Conservation (phyloP, 2,113 vertebrate genomes). For the Heloderma charlesbogerti region DNA sequence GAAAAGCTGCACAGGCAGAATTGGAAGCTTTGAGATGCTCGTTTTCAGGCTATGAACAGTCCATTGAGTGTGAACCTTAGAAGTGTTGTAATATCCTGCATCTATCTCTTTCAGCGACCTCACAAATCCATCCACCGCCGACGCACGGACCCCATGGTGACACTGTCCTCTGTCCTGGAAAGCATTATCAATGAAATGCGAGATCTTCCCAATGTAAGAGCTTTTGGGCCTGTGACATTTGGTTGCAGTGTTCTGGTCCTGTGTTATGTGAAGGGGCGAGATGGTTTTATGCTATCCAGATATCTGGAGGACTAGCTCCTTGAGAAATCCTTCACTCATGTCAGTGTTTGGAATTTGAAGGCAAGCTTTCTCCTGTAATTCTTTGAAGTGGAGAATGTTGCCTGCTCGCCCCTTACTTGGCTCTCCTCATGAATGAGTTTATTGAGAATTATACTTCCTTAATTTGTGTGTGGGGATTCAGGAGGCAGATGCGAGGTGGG, state of each 20-base stretch:
- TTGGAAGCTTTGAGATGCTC: too few species aligned
- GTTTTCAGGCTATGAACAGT: background rate
- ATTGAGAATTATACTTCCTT: background rate
- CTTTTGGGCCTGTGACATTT: background rate
- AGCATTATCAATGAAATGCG: slow-evolving; percentile 98
- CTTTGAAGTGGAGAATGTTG: background rate
- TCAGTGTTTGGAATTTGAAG: background rate
- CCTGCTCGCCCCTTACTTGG: background rate
- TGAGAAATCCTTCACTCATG: too few species aligned
- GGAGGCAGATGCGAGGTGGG: background rate
- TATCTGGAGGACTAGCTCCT: background rate
- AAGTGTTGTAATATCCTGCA: background rate
- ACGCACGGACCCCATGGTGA: slow-evolving; percentile 98
- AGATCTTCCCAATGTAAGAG: slow-evolving; percentile 93
- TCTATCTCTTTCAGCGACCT: slow-evolving; percentile 85
- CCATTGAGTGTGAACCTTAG: background rate
- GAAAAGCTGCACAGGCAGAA: background rate
- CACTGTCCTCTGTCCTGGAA: slow-evolving; percentile 93
- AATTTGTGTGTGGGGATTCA: background rate
- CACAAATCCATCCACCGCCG: slow-evolving; percentile 97
- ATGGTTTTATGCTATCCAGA: too few species aligned
- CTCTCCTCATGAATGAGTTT: background rate
- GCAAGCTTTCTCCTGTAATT: background rate
- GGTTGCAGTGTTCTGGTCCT: background rate
- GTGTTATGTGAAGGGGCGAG: too few species aligned